Percentiles rank a stretch among this genome's conserved stretches.
These are phyloP conservation scores for Neocloeon triangulifer DNA, from an alignment of 1,140 invertebrate species.

Conservation along the genomic window DNA sequence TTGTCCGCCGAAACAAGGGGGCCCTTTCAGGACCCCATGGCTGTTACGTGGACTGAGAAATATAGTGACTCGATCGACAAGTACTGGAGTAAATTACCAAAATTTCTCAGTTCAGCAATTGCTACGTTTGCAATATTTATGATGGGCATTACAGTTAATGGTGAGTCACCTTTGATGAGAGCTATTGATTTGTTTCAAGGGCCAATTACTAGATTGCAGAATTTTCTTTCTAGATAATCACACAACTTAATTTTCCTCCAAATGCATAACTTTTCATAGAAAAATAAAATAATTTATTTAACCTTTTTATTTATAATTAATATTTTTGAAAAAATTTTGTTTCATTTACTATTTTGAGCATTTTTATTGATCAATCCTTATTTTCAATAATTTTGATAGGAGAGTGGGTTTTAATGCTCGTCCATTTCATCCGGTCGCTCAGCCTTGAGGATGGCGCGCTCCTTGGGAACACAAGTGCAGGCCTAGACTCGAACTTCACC, in stretches of 20 bases:
- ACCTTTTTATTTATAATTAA: too few relatives aligned
- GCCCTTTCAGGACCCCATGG: constrained; percentile 23
- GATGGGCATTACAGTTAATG: constrained; percentile 28
- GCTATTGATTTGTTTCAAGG: too few relatives aligned
- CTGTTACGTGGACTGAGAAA: constrained; percentile 27
- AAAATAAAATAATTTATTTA: too few relatives aligned
- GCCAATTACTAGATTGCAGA: too few relatives aligned
- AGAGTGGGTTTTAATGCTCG: constrained; percentile 16
- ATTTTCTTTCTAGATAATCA: too few relatives aligned
- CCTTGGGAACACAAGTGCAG: background rate
- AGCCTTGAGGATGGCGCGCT: background rate
- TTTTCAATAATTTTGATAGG: constrained; percentile 10
- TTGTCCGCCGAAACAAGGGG: too few relatives aligned
- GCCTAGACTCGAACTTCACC: background rate
- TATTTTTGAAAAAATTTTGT: too few relatives aligned
- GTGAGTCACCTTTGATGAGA: too few relatives aligned
- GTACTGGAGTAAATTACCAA: constrained; percentile 24
- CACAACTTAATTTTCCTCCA: too few relatives aligned
- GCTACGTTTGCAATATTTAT: constrained; percentile 29
- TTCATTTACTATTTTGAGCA: too few relatives aligned
- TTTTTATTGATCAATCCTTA: constrained; percentile 7
- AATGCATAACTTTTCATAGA: too few relatives aligned
- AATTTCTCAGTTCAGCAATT: constrained; percentile 22
- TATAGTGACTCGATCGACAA: constrained; percentile 24
- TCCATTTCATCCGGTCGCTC: constrained; percentile 15